Evolutionary conservation across 2,113 vertebrate species (phyloP).

Genomic region (Myanophis thanlyinensis): DNA sequence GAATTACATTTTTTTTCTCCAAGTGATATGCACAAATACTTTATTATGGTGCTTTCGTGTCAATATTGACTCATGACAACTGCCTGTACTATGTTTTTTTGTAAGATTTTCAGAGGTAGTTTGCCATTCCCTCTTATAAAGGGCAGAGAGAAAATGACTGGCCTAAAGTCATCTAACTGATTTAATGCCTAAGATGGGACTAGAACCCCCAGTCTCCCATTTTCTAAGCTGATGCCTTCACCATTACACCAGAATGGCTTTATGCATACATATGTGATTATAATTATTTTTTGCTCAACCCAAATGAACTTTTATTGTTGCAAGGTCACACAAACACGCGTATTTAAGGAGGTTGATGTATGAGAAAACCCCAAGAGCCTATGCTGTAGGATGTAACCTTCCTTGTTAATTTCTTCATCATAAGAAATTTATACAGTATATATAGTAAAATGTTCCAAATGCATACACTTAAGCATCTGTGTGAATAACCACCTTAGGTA

Average conservation of each 20-base stretch:
- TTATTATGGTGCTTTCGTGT: background rate
- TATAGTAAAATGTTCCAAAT: background rate
- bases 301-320: background rate
- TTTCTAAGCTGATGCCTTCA: background rate
- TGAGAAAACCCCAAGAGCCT: background rate
- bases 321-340: background rate
- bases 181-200: background rate
- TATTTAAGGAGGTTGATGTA: background rate
- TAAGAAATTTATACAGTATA: background rate
- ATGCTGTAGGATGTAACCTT: background rate
- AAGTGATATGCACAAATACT: background rate
- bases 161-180: background rate
- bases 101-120: background rate
- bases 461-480: background rate
- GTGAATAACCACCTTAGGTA: slow-evolving; percentile 7
- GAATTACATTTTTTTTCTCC: background rate
- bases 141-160: background rate
- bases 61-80: background rate
- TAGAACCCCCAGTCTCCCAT: background rate
- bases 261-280: background rate
- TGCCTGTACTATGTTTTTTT: background rate
- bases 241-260: background rate
- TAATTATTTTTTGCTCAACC: background rate
- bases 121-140: background rate
- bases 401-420: background rate